Conservation (phyloP, 2,113 vertebrate species). For the Saguinus midas region DNA sequence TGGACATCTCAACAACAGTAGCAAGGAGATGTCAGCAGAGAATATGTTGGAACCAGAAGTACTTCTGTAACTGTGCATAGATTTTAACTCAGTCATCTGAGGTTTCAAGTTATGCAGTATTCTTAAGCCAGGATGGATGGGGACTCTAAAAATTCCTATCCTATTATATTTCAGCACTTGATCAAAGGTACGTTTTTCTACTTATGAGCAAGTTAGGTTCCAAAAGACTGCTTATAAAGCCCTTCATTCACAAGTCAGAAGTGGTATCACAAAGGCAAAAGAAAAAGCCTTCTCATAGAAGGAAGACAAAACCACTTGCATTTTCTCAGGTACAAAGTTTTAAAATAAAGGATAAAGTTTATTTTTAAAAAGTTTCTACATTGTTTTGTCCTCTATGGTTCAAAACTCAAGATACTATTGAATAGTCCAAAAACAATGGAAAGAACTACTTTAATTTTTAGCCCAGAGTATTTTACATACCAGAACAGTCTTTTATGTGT, state of each 20-base stretch:
- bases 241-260: not conserved
- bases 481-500: not conserved
- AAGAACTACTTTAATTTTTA: not conserved
- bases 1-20: not conserved
- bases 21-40: not conserved
- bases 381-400: not conserved
- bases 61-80: not conserved
- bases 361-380: not conserved
- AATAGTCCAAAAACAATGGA: not conserved
- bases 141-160: not conserved
- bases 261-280: not conserved
- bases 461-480: not conserved
- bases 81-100: not conserved
- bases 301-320: not conserved
- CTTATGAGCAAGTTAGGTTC: not conserved
- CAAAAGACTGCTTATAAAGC: not conserved
- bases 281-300: not conserved
- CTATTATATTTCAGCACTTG: not conserved
- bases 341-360: constrained; percentile 28
- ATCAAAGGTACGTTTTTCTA: not conserved
- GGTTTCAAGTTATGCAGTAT: not conserved
- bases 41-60: not conserved
- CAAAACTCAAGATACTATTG: not conserved
- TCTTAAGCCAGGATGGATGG: not conserved
- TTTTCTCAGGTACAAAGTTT: not conserved